phyloP scores from a whole-genome alignment of 2,113 vertebrate species.

The Butastur rufipennis region DNA sequence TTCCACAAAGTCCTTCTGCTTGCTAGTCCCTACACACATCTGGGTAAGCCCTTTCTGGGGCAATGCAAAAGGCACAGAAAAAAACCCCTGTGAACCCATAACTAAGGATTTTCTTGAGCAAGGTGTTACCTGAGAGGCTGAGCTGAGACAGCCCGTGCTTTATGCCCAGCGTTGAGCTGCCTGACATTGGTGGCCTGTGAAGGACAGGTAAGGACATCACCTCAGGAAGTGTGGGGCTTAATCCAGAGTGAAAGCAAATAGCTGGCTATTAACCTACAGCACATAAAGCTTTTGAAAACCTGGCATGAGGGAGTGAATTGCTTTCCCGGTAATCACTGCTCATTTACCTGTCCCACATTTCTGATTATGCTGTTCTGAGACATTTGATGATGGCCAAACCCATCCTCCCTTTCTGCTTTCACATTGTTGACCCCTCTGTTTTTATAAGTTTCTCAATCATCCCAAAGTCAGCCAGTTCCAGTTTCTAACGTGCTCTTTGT shows the following conservation, averaged over 20 bases:
- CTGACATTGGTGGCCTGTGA: not conserved
- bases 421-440: not conserved
- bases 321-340: constrained; percentile 1
- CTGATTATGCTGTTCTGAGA: not conserved
- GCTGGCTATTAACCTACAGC: not conserved
- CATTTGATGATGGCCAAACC: not conserved
- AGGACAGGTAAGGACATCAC: not conserved
- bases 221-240: not conserved
- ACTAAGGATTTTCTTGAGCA: not conserved
- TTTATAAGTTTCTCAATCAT: not conserved
- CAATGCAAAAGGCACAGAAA: not conserved
- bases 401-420: not conserved
- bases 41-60: not conserved
- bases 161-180: not conserved
- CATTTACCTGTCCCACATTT: constrained; percentile 20
- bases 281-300: constrained; percentile 35
- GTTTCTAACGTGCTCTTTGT: accelerated
- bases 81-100: not conserved
- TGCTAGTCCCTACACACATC: not conserved
- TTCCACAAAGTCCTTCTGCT: not conserved
- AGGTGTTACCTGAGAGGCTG: not conserved
- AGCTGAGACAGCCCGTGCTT: not conserved
- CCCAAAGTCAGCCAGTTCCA: not conserved
- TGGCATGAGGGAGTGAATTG: constrained; percentile 21
- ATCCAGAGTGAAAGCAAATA: constrained; percentile 9